Base-by-base conservation (phyloP, 2,888 invertebrate genomes). In the Hedychridium roseum region DNA sequence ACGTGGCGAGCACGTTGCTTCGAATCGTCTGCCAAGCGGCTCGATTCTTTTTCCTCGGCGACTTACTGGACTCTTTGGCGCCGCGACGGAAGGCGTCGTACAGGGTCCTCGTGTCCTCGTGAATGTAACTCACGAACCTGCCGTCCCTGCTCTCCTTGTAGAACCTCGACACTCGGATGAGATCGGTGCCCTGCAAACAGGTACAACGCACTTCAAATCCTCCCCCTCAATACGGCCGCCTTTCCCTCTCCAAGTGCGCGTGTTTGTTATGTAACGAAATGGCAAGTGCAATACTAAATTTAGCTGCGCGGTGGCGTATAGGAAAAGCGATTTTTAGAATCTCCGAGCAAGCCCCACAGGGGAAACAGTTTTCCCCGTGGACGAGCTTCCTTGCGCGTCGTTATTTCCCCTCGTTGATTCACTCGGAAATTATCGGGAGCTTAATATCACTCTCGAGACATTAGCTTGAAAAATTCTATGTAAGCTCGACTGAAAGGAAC, bases 1-100 rank as follows among this genome's bases (percentile, higher is more conserved):
- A 23, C 23, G 23, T 9, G 23, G 4, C 23, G 23, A 23, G 4
- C 5, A 23, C 4, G 23, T 23, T n/a, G n/a, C n/a, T n/a, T n/a
- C n/a, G n/a, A n/a, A n/a, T 23, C 23, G 23, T 4, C 23, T 23
- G 9, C 23, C 23, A 23, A 6, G 4, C 5, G 23, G 23, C 23
- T 23, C 9, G 23, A 9, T 23, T 23, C 9, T 23, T 4, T 7
- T 27, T 3, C 2, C 9, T 2, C 2, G 14, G 14, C 1, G 7
- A 85, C 88, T 87, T 80, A 90, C 92, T 94, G 73, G 95, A 95
- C 79, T 92, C 90, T 81, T 91, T 92, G 67, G 94, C 92, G 57
- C 97, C 97, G 78, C 91, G 86, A 64, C 94, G 88, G 81, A 96
- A 94, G 59, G 90, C 88, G 69, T 95, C 94, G 79, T 92, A 95